Evolutionary conservation across 2,888 invertebrate genomes (phyloP).

Genomic region (Sphaerophoria taeniata): DNA sequence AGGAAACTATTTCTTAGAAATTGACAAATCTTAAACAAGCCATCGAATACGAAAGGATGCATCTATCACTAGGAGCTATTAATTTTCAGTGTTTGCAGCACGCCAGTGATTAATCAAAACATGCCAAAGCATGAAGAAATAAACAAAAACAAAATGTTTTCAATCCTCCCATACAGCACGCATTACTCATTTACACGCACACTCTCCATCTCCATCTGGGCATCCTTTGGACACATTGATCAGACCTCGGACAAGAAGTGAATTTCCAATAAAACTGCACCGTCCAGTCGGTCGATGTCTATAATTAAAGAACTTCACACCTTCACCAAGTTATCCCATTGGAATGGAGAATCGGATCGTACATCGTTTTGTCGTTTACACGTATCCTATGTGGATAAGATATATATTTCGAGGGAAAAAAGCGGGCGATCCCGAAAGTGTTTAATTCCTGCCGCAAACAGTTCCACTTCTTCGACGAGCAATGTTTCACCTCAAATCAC

Average conservation of each 20-base stretch:
- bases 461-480: constrained; percentile 62
- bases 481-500: constrained; percentile 72
- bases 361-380: constrained; percentile 41
- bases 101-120: constrained; percentile 66
- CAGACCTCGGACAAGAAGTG: constrained; percentile 1
- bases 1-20: constrained; percentile 31
- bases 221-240: constrained; percentile 54
- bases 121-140: constrained; percentile 30
- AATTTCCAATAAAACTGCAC: constrained; percentile 38
- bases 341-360: constrained; percentile 29
- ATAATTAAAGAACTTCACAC: constrained; percentile 82
- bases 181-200: constrained; percentile 60
- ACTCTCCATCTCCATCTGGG: constrained; percentile 47
- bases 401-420: constrained; percentile 22
- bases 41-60: constrained; percentile 35
- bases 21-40: constrained; percentile 32
- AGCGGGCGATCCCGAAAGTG: constrained; percentile 71
- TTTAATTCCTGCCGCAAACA: constrained; percentile 72
- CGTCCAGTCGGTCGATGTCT: constrained; percentile 65
- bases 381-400: not conserved
- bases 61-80: constrained; percentile 50
- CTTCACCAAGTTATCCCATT: constrained; percentile 74
- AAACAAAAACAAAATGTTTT: constrained; percentile 13
- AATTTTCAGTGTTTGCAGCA: constrained; percentile 45
- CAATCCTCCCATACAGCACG: constrained; percentile 43